Conservation (phyloP, 2,113 vertebrate species). For the Syrrhaptes paradoxus region DNA sequence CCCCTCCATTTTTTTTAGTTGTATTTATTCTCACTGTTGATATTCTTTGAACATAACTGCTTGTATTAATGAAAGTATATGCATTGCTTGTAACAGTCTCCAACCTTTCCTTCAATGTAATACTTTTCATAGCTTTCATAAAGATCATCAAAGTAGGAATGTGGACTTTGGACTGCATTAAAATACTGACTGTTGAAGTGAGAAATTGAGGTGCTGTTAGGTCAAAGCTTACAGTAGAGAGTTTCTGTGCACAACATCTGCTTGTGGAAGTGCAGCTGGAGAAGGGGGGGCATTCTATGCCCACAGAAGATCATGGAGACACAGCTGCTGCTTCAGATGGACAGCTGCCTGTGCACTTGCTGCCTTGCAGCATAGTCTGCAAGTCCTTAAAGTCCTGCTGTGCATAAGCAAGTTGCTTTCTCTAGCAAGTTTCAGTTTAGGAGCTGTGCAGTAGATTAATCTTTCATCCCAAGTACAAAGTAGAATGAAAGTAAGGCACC, state of each 20-base stretch:
- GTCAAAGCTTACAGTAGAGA: neutral
- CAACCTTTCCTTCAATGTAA: neutral
- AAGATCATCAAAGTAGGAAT: neutral
- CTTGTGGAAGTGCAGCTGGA: neutral
- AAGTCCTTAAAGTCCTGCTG: no score
- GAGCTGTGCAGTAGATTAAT: neutral
- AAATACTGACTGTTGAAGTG: neutral
- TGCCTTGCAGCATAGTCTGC: neutral
- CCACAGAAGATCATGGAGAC: neutral
- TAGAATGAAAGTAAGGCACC: neutral
- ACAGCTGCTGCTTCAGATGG: accelerated
- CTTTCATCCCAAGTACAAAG: neutral
- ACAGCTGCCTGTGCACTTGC: accelerated
- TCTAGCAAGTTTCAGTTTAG: neutral
- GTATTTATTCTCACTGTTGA: neutral
- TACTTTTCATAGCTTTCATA: neutral
- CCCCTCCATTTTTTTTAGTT: neutral
- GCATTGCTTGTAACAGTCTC: neutral
- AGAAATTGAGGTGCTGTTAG: accelerated
- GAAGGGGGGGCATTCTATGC: neutral
- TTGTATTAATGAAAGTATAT: neutral
- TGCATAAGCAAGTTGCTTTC: neutral
- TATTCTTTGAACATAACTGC: neutral
- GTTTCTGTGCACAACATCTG: neutral
- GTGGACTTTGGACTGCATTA: neutral